Evolutionary conservation across 2,113 vertebrate species (phyloP).

Genomic region (Labrus mixtus): DNA sequence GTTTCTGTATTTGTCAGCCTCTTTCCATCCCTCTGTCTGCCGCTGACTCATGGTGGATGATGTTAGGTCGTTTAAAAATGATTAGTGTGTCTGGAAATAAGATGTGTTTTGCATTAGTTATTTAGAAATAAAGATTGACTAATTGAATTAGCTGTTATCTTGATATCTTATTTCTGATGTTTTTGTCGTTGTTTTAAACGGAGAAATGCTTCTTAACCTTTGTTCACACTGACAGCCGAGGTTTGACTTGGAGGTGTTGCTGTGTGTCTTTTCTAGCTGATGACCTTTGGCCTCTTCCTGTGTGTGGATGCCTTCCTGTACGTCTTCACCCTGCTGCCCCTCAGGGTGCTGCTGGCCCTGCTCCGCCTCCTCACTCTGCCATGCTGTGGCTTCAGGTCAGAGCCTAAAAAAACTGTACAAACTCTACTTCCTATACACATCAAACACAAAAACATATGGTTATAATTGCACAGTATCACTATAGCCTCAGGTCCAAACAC

Average conservation of each 20-base stretch:
- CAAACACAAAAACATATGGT: background rate
- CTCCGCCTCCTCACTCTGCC: slow-evolving; percentile 92
- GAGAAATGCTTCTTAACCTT: too few relatives aligned
- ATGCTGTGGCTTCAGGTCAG: slow-evolving; percentile 93
- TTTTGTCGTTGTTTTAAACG: too few relatives aligned
- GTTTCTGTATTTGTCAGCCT: too few relatives aligned
- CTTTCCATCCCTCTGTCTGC: too few relatives aligned
- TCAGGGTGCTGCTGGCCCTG: slow-evolving; percentile 92
- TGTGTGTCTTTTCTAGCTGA: slow-evolving; percentile 86
- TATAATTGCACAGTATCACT: background rate
- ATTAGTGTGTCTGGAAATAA: too few relatives aligned
- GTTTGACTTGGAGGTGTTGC: slow-evolving; percentile 31
- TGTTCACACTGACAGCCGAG: background rate
- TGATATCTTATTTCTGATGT: background rate
- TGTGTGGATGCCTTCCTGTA: slow-evolving; percentile 98
- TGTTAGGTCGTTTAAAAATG: too few relatives aligned
- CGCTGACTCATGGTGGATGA: too few relatives aligned
- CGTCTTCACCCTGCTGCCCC: slow-evolving; percentile 95
- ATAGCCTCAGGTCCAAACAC: background rate
- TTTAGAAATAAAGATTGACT: too few relatives aligned
- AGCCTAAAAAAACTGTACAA: background rate
- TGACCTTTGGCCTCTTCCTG: slow-evolving; percentile 96
- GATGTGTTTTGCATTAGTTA: too few relatives aligned
- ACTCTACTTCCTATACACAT: background rate
- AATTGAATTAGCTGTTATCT: too few relatives aligned